Percentiles rank a stretch among this genome's conserved stretches.
phyloP scores from a whole-genome alignment of 2,888 invertebrate species.

The Perithous albicinctus region DNA sequence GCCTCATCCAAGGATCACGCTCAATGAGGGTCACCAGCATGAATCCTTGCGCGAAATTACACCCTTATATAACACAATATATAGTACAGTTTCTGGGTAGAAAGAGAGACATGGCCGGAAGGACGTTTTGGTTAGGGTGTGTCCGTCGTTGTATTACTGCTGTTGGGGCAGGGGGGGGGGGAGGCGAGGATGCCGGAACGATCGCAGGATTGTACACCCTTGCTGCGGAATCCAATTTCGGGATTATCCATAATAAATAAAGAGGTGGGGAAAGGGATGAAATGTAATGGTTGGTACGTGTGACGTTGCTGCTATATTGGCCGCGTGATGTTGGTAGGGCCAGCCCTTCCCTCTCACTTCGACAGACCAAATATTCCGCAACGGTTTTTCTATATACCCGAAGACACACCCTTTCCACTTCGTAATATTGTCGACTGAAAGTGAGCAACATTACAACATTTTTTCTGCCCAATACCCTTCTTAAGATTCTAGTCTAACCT shows the following conservation, averaged over 20 bases:
- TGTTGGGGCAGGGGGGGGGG: too few species aligned
- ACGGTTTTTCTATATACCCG: constrained; percentile 2
- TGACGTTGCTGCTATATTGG: constrained; percentile 20
- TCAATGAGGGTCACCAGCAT: background rate
- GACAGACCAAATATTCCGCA: constrained; percentile 47
- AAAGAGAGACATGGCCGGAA: constrained; percentile 8
- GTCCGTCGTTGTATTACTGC: constrained; percentile 18
- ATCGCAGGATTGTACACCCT: constrained; percentile 43
- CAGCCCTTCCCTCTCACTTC: constrained; percentile 14
- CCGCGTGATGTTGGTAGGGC: background rate
- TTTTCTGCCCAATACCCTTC: background rate
- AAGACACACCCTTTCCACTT: background rate
- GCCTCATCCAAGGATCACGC: background rate
- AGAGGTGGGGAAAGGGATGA: constrained; percentile 54
- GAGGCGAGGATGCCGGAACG: constrained; percentile 50
- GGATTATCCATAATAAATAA: constrained; percentile 77
- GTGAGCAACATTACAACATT: too few species aligned
- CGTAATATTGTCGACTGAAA: too few species aligned
- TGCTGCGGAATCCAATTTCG: constrained; percentile 72
- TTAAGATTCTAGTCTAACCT: background rate
- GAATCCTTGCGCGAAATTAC: constrained; percentile 27
- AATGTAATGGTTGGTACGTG: constrained; percentile 67
- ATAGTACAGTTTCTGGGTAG: background rate
- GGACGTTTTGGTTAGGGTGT: constrained; percentile 37
- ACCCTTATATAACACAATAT: background rate